These are phyloP conservation scores for Emydura subglobosa DNA, from an alignment of 2,113 vertebrate genomes.

Conservation along the genomic window DNA sequence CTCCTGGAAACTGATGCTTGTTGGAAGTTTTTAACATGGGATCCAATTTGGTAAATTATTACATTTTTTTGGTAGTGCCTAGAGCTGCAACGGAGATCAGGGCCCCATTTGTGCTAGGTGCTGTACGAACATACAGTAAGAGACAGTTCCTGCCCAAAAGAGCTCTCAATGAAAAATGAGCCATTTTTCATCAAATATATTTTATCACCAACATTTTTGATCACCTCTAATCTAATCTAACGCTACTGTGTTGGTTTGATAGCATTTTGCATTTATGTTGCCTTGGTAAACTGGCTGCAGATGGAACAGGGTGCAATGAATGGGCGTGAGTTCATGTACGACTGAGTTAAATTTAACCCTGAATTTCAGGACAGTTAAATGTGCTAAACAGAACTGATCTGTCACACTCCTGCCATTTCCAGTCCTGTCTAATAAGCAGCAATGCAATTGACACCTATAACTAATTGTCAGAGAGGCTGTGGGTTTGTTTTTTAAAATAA, in stretches of 20 bases:
- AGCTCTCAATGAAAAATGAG: not conserved
- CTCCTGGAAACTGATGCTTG: not conserved
- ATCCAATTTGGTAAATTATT: fast-evolving
- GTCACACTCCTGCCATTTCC: not conserved
- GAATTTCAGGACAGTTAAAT: not conserved
- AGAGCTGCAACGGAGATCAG: fast-evolving
- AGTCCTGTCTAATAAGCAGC: not conserved
- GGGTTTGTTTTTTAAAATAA: not conserved
- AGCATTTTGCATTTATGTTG: not conserved
- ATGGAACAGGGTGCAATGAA: not conserved
- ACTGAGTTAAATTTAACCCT: not conserved
- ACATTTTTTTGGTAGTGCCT: not conserved
- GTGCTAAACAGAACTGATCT: not conserved
- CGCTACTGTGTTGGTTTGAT: not conserved
- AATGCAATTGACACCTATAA: not conserved
- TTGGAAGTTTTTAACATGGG: fast-evolving
- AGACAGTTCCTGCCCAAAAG: not conserved
- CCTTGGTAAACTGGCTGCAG: not conserved
- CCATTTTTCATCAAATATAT: too few relatives aligned
- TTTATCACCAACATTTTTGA: not conserved
- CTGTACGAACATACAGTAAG: not conserved
- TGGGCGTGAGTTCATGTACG: not conserved
- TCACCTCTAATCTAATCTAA: not conserved
- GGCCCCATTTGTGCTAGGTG: not conserved
- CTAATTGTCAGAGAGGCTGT: not conserved